Base-by-base conservation (phyloP, 2,888 invertebrate species). In the Acholoe squamosa region DNA sequence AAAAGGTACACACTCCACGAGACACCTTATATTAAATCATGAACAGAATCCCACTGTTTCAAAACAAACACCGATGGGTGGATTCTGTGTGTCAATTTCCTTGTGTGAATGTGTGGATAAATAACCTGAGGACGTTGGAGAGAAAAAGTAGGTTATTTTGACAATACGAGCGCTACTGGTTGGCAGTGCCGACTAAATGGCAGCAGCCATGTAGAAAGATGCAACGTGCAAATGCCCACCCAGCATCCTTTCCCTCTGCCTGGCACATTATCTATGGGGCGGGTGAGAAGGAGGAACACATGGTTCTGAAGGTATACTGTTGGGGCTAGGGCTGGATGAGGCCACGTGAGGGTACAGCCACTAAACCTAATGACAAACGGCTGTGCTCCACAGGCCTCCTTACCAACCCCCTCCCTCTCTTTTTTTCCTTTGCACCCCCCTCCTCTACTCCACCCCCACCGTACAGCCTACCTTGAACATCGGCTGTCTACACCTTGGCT, bases 321-420 rank as follows among this genome's bases (percentile, higher is more conserved):
- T 16, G 80, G 34, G 43, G 80, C 80, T 43, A 3, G 34, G 80
- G 34, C 34, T 34, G n/a, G 33, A 3, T 43, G 80, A 34, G 43
- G 80, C 80, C 80, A 80, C 34, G 43, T 43, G 34, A 80, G 19
- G 34, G 19, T 80, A 33, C n/a, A 80, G 80, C 80, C 43, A 80
- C 80, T 80, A 80, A 43, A 80, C 80, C 80, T 80, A 86, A 86
- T 86, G 56, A 86, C 86, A 86, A 86, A 86, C 86, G 52, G 56
- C 54, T 86, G 54, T 19, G 52, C 56, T 54, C 33, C 34, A 84
- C n/a, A 25, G 77, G 34, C 31, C 25, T 77, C 28, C 77, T 77
- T n/a, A 19, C 77, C 77, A 19, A 19, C 77, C 31, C 33, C 77
- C 77, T 28, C 77, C 77, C 3, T 19, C 10, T 28, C 25, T 28